Percentiles rank a stretch among this genome's conserved stretches.
Conservation (phyloP, 2,888 invertebrate species). For the Lochmaea crataegi region DNA sequence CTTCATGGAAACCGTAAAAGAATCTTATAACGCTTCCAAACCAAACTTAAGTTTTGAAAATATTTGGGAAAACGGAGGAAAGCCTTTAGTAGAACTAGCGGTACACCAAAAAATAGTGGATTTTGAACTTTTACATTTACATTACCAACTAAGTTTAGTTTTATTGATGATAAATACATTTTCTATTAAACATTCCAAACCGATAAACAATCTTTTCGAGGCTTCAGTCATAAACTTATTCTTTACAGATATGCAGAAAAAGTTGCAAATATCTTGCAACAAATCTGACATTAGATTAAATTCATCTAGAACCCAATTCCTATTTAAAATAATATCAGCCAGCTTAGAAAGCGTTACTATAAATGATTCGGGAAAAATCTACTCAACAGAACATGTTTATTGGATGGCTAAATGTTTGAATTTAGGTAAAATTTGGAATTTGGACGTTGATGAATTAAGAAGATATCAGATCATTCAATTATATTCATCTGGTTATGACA, state of each 20-base stretch:
- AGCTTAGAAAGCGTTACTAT: conserved; percentile 80
- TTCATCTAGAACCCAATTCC: conserved; percentile 76
- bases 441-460: conserved; percentile 78
- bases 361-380: conserved; percentile 67
- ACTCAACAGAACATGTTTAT: conserved; percentile 66
- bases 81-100: conserved; percentile 77
- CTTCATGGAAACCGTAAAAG: conserved; percentile 64
- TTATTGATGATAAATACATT: conserved; percentile 85
- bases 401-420: conserved; percentile 80
- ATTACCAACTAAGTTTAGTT: conserved; percentile 82
- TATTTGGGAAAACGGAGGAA: conserved; percentile 73
- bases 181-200: conserved; percentile 79
- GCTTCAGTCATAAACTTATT: conserved; percentile 73
- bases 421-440: conserved; percentile 71
- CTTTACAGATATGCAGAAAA: conserved; percentile 65
- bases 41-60: conserved; percentile 69
- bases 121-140: conserved; percentile 80
- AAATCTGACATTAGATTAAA: conserved; percentile 77
- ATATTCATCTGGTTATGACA: conserved; percentile 74
- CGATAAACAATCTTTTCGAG: conserved; percentile 82
- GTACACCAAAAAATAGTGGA: conserved; percentile 81
- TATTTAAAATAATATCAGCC: conserved; percentile 78
- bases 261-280: conserved; percentile 60
- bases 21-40: conserved; percentile 58
- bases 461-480: conserved; percentile 71